phyloP scores from a whole-genome alignment of 2,113 vertebrate genomes.

The Carassius auratus region DNA sequence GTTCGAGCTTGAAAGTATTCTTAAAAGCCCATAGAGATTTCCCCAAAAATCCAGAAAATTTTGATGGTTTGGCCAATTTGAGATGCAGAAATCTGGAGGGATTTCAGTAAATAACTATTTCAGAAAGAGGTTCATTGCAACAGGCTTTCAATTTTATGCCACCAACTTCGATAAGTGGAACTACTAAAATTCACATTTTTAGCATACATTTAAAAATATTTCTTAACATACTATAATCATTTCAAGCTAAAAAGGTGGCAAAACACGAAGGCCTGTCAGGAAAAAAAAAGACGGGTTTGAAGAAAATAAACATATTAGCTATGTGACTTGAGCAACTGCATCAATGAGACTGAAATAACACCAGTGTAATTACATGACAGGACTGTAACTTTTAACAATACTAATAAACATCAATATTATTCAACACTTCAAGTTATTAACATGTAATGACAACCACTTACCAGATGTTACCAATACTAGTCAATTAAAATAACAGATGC shows the following conservation, averaged over 20 bases:
- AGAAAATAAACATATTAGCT: conserved; percentile 31
- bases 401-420: conserved; percentile 52
- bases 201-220: neutral
- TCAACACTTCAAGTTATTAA: conserved; percentile 43
- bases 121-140: conserved; percentile 52
- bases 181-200: neutral
- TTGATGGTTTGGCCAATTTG: neutral
- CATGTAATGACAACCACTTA: conserved; percentile 11
- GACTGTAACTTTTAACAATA: too few species aligned
- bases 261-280: conserved; percentile 46
- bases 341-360: neutral
- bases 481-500: neutral
- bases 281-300: conserved; percentile 8
- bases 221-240: neutral
- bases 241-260: conserved; percentile 7
- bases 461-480: conserved; percentile 26
- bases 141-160: conserved; percentile 44
- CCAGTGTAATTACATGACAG: too few species aligned
- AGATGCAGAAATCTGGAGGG: neutral
- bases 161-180: conserved; percentile 8
- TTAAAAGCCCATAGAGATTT: neutral
- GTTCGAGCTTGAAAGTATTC: neutral
- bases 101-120: conserved; percentile 55
- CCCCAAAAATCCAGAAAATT: neutral
- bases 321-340: conserved; percentile 42